These are phyloP conservation scores for Mesoclemmys tuberculata DNA, from an alignment of 2,113 vertebrate species.

Conservation along the genomic window DNA sequence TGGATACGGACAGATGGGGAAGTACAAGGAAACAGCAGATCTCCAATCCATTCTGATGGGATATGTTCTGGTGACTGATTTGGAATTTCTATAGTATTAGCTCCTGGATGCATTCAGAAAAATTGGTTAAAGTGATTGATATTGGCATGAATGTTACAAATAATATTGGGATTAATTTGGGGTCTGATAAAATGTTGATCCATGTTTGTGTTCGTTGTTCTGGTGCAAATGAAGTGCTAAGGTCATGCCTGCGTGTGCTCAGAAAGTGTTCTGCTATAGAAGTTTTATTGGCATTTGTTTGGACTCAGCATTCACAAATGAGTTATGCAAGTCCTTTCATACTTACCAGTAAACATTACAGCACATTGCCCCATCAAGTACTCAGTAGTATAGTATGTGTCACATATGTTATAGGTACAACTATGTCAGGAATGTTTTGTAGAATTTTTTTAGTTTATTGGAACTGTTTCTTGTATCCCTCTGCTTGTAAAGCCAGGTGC, in stretches of 20 bases:
- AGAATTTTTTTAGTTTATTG: background rate
- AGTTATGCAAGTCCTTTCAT: background rate
- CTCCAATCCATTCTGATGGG: background rate
- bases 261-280: background rate
- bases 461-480: background rate
- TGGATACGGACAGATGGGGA: background rate
- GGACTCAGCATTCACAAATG: background rate
- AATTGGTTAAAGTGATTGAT: background rate
- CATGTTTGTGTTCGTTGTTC: background rate
- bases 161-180: background rate
- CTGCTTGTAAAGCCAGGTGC: background rate
- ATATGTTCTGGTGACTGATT: background rate
- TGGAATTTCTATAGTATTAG: background rate
- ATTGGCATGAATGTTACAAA: background rate
- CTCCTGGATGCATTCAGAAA: background rate
- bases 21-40: background rate
- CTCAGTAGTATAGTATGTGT: background rate
- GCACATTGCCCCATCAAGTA: accelerated
- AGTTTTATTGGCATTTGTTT: background rate
- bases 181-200: background rate
- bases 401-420: accelerated
- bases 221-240: accelerated
- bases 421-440: background rate
- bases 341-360: background rate
- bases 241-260: accelerated